Base-by-base conservation (phyloP, 1,140 invertebrate genomes). In the Holotrichia oblita region DNA sequence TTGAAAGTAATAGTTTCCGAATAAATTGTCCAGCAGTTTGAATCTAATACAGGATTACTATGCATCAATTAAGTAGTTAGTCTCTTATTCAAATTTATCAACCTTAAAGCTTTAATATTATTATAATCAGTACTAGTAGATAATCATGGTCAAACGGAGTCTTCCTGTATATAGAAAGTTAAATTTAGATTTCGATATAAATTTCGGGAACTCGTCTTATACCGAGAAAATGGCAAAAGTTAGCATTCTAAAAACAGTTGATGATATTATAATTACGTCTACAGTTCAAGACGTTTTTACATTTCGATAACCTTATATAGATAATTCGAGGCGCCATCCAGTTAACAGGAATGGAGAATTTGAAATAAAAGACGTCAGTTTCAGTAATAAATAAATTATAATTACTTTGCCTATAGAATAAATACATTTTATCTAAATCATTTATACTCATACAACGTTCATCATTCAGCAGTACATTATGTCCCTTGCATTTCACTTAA, bases 401-500 rank as follows among this genome's bases (percentile, higher is more conserved):
- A 69, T 69, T 24, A 69, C 61, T 69, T 69, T 69, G 61, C 61
- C 61, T 69, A 69, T 69, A 69, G 61, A 69, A 69, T 69, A 69
- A 69, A 74, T 74, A 74, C 73, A 74, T 74, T 74, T 74, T 74
- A 74, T n/a, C 73, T 74, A 74, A 74, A 74, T 74, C 73, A 74
- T 74, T 74, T 44, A 74, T 69, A 69, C 61, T 69, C 61, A 69
- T 69, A 48, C 44, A 48, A 17, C 44, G 44, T 48, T 69, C 61
- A 69, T 10, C 61, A 69, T 69, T 69, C 61, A 69, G 61, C 10
- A 69, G 22, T 8, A 78, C 76, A 77, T 77, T 77, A 24, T 64
- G n/a, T 40, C 48, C 17, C 6, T 78, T 78, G 14, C 40, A 69
- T 73, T 59, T 48, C 77, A 48, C n/a, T 14, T 78, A 73, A 78